These are phyloP conservation scores for Morpho deidamia DNA, from an alignment of 2,888 invertebrate species.

Conservation along the genomic window DNA sequence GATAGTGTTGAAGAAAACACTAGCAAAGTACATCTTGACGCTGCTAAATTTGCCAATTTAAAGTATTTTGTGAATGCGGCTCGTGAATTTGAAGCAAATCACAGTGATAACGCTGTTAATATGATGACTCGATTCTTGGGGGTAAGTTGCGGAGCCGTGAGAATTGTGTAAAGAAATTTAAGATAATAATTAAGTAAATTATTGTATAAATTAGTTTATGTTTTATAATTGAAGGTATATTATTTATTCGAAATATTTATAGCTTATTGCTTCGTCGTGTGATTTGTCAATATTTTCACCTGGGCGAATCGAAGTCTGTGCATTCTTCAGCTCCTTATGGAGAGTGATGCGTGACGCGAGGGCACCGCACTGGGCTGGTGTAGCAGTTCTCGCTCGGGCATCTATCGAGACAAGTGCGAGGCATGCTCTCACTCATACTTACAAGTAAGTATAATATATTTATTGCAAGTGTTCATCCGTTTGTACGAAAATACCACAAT, in stretches of 20 bases:
- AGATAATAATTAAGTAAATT: too few species aligned
- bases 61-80: slow-evolving; percentile 75
- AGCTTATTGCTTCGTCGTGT: slow-evolving; percentile 81
- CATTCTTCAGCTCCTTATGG: slow-evolving; percentile 83
- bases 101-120: slow-evolving; percentile 70
- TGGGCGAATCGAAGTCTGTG: slow-evolving; percentile 78
- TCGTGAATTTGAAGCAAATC: slow-evolving; percentile 71
- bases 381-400: slow-evolving; percentile 81
- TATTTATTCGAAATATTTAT: slow-evolving; percentile 30
- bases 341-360: slow-evolving; percentile 79
- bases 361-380: slow-evolving; percentile 81
- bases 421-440: slow-evolving; percentile 82
- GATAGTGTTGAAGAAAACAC: slow-evolving; percentile 49
- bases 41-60: slow-evolving; percentile 63
- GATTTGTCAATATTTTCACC: slow-evolving; percentile 83
- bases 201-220: too few species aligned
- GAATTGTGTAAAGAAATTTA: background rate
- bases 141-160: slow-evolving; percentile 40
- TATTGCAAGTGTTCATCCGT: too few species aligned
- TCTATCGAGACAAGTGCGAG: slow-evolving; percentile 80
- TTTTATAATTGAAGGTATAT: too few species aligned
- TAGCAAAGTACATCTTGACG: slow-evolving; percentile 47
- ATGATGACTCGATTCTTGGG: slow-evolving; percentile 74
- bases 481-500: too few species aligned
- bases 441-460: slow-evolving; percentile 56